Percentiles rank a stretch among this genome's conserved stretches.
Conservation (phyloP, 1,140 invertebrate species). For the Ostrea edulis region DNA sequence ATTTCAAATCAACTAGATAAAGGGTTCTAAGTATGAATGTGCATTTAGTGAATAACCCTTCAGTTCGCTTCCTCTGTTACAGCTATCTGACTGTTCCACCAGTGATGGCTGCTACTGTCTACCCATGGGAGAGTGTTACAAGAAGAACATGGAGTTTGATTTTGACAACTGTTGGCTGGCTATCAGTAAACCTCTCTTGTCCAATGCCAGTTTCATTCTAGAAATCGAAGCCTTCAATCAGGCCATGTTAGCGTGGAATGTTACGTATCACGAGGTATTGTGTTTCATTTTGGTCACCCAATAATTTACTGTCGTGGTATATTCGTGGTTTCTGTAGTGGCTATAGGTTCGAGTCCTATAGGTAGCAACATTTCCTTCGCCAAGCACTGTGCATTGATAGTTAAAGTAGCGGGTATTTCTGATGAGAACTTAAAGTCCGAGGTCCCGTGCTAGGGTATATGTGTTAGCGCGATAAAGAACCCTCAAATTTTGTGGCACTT, state of each 20-base stretch:
- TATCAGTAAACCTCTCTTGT: neutral
- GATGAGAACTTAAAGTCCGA: no score
- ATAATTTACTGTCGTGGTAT: no score
- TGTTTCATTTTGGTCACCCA: neutral
- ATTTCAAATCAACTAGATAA: neutral
- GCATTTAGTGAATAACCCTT: no score
- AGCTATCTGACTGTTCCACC: conserved; percentile 21
- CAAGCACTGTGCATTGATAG: no score
- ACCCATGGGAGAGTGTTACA: conserved; percentile 45
- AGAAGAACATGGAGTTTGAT: conserved; percentile 14
- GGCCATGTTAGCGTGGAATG: neutral
- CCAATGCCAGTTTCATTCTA: conserved; percentile 9
- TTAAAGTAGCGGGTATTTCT: no score
- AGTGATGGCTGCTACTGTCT: conserved; percentile 47
- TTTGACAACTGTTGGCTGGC: conserved; percentile 48
- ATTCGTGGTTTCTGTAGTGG: no score
- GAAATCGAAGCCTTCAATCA: conserved; percentile 34
- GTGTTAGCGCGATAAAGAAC: no score
- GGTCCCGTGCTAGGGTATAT: no score
- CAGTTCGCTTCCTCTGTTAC: neutral
- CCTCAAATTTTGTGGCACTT: no score
- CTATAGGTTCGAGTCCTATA: no score
- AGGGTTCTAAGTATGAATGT: no score
- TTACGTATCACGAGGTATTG: neutral
- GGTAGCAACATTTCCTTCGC: no score